Conservation (phyloP, 2,797 vertebrate genomes). For the Enteromius argenteus region DNA sequence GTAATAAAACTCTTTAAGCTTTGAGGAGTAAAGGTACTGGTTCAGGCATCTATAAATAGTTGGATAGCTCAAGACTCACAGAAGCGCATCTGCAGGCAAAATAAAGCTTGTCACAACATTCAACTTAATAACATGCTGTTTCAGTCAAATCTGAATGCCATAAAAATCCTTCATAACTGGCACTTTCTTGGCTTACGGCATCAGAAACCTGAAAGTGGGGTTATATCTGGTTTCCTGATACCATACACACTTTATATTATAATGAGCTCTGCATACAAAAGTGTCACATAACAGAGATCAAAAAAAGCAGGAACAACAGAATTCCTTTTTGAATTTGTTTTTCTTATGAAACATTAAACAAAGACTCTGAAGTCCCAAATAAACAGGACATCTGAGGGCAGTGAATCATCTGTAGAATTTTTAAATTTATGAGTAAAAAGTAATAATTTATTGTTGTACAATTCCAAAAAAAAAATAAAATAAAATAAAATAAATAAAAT, state of each 20-base stretch:
- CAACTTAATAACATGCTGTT: not conserved
- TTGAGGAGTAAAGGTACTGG: not conserved
- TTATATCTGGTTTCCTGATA: conserved; percentile 36
- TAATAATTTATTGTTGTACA: not conserved
- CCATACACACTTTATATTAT: conserved; percentile 37
- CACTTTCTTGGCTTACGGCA: conserved; percentile 22
- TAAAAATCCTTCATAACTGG: conserved; percentile 33
- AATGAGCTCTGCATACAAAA: conserved; percentile 1
- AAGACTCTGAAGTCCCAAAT: not conserved
- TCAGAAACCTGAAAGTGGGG: conserved; percentile 4
- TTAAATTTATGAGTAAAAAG: not conserved
- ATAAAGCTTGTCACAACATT: conserved; percentile 15
- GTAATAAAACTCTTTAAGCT: not conserved
- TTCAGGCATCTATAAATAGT: conserved; percentile 2
- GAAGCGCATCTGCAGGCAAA: not conserved
- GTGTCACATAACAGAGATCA: conserved; percentile 21
- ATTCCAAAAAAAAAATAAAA: no score
- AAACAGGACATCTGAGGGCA: not conserved
- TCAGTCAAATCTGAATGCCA: conserved; percentile 9
- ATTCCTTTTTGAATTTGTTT: not conserved
- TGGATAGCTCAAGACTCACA: not conserved
- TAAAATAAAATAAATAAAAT: no score
- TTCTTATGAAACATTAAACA: not conserved
- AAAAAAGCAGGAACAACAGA: not conserved
- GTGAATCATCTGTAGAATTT: not conserved